Conservation (phyloP, 1,140 invertebrate genomes). For the Lasioglossum baleicum region DNA sequence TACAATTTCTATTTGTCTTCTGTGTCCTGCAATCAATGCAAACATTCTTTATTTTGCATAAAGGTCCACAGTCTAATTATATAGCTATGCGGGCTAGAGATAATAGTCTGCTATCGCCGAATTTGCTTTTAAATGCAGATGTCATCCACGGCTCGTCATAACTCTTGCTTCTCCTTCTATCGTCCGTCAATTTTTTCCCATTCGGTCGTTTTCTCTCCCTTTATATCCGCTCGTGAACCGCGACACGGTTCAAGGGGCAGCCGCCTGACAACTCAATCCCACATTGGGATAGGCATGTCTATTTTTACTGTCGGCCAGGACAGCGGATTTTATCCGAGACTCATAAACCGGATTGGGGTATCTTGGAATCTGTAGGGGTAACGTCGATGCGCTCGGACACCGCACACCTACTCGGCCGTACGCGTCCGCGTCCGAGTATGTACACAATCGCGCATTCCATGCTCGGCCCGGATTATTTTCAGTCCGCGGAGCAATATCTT, state of each 20-base stretch:
- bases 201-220: not conserved
- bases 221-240: constrained; percentile 39
- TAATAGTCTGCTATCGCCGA: too few relatives aligned
- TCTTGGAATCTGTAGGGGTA: constrained; percentile 63
- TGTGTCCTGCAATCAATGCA: too few relatives aligned
- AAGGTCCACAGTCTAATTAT: too few relatives aligned
- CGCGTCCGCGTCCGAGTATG: constrained; percentile 1
- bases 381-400: constrained; percentile 14
- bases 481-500: constrained; percentile 38
- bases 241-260: constrained; percentile 48
- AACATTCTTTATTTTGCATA: too few relatives aligned
- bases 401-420: constrained; percentile 12
- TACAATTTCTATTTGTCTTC: too few relatives aligned
- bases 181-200: not conserved
- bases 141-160: constrained; percentile 56
- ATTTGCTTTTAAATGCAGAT: too few relatives aligned
- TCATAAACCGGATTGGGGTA: constrained; percentile 63
- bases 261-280: constrained; percentile 60
- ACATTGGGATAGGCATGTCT: constrained; percentile 54
- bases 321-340: constrained; percentile 56
- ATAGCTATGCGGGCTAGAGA: too few relatives aligned
- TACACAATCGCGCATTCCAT: not conserved
- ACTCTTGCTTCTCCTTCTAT: constrained; percentile 16
- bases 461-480: constrained; percentile 13
- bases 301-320: constrained; percentile 55